These are phyloP conservation scores for Plagodis dolabraria DNA, from an alignment of 2,888 invertebrate species.

Conservation along the genomic window DNA sequence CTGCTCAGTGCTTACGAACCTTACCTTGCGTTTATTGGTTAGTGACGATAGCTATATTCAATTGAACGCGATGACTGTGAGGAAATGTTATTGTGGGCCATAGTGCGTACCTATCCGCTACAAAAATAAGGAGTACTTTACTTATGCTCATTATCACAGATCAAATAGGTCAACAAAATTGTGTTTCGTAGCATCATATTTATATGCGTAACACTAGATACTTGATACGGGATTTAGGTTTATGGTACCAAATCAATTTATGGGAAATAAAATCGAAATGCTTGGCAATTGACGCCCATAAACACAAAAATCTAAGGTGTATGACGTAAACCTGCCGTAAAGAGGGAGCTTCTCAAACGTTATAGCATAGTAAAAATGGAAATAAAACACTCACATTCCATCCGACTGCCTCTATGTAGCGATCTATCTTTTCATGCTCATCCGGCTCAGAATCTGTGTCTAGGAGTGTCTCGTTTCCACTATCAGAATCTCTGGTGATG, in stretches of 20 bases:
- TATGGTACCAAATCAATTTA: constrained; percentile 4
- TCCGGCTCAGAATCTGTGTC: constrained; percentile 88
- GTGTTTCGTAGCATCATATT: neutral
- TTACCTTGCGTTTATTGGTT: constrained; percentile 23
- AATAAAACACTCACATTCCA: constrained; percentile 89
- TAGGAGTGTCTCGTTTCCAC: constrained; percentile 83
- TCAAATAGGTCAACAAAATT: constrained; percentile 12
- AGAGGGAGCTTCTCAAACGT: constrained; percentile 23
- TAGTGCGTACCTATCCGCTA: neutral
- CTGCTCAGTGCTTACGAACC: constrained; percentile 17
- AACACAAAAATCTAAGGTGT: constrained; percentile 29
- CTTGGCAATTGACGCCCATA: constrained; percentile 15
- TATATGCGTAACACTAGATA: neutral
- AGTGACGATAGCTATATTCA: constrained; percentile 31
- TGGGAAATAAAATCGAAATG: constrained; percentile 8
- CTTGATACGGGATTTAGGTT: constrained; percentile 12
- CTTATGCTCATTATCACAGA: constrained; percentile 1
- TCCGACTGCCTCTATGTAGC: constrained; percentile 87
- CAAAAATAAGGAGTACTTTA: constrained; percentile 13
- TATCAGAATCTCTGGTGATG: constrained; percentile 73
- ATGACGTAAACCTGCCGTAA: constrained; percentile 33
- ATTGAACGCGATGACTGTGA: constrained; percentile 34
- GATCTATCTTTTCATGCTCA: constrained; percentile 85
- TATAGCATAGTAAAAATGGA: constrained; percentile 33
- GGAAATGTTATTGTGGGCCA: constrained; percentile 39